phyloP scores from a whole-genome alignment of 2,113 vertebrate species.

The Lophius piscatorius region DNA sequence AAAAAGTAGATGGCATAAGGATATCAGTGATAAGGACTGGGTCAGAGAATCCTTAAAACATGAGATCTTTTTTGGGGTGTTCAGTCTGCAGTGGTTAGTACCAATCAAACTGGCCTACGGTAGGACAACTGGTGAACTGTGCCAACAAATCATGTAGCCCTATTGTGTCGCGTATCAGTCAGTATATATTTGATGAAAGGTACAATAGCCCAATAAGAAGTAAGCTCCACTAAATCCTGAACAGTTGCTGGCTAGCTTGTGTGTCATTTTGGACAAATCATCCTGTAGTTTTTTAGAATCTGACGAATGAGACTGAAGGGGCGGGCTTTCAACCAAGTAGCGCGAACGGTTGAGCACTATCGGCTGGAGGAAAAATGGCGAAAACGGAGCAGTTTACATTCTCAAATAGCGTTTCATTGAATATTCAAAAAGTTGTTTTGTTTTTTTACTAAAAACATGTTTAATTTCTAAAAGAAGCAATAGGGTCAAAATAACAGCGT shows the following conservation, averaged over 20 bases:
- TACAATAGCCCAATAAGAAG: constrained; percentile 39
- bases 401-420: neutral
- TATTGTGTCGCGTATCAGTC: no score
- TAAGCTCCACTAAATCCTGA: no score
- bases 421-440: neutral
- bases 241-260: neutral
- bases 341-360: constrained; percentile 76
- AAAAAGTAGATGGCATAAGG: no score
- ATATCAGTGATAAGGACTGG: no score
- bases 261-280: constrained; percentile 48
- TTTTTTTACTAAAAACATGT: no score
- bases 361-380: constrained; percentile 74
- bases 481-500: neutral
- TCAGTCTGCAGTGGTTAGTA: no score
- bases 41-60: no score
- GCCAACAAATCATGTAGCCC: no score
- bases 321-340: constrained; percentile 43
- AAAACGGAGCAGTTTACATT: neutral
- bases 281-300: neutral
- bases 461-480: no score
- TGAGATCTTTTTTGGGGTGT: no score
- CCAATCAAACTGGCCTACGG: no score
- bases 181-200: constrained; percentile 31
- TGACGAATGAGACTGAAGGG: constrained; percentile 64
- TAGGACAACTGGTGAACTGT: no score